Percentiles rank a stretch among this genome's conserved stretches.
Conservation (phyloP, 1,140 invertebrate species). For the Drosophila guanche region DNA sequence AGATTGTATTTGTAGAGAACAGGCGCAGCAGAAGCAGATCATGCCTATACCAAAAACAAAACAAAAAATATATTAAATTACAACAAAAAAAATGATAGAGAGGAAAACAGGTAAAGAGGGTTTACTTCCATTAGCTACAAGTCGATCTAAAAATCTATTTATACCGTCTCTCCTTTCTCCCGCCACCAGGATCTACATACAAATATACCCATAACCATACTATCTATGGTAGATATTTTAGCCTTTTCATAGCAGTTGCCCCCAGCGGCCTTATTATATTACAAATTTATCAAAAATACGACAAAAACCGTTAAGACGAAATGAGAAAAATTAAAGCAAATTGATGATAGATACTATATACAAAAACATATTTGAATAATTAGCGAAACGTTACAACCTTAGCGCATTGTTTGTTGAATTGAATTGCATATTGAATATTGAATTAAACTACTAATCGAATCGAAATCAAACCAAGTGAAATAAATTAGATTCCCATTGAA, state of each 20-base stretch:
- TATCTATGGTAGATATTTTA: slow-evolving; percentile 36
- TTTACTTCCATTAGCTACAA: too few species aligned
- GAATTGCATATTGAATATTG: slow-evolving; percentile 29
- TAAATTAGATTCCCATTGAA: slow-evolving; percentile 37
- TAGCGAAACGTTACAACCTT: slow-evolving; percentile 72
- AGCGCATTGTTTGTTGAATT: slow-evolving; percentile 74
- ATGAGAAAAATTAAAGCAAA: slow-evolving; percentile 18
- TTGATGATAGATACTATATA: slow-evolving; percentile 3
- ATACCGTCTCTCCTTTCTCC: slow-evolving; percentile 8
- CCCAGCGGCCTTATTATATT: slow-evolving; percentile 67
- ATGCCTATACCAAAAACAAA: too few species aligned
- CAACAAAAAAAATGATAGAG: too few species aligned
- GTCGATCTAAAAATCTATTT: slow-evolving; percentile 22
- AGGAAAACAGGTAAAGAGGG: too few species aligned
- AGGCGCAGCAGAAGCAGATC: too few species aligned
- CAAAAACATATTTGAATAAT: slow-evolving; percentile 53
- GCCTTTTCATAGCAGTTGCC: slow-evolving; percentile 68
- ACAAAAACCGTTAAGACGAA: slow-evolving; percentile 25
- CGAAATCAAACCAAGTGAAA: slow-evolving; percentile 19
- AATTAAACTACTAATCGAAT: slow-evolving; percentile 44
- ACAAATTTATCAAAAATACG: slow-evolving; percentile 47
- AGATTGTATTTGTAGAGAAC: too few species aligned
- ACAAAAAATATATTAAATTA: too few species aligned
- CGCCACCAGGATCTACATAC: slow-evolving; percentile 3
- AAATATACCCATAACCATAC: slow-evolving; percentile 4